phyloP scores from a whole-genome alignment of 2,113 vertebrate genomes.

The Microcebus tavaratra region DNA sequence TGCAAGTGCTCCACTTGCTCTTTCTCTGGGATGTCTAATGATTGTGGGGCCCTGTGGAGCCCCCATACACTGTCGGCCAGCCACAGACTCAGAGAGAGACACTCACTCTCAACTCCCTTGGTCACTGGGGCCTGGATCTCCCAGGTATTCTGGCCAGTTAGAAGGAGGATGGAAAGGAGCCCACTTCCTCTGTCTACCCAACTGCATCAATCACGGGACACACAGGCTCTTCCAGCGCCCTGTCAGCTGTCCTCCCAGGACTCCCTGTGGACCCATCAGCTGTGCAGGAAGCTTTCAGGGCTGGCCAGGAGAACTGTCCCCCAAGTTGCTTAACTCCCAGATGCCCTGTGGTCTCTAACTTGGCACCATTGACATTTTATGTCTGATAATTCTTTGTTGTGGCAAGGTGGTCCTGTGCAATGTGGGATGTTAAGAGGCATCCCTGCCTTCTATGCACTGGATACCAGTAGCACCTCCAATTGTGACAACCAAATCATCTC shows the following conservation, averaged over 20 bases:
- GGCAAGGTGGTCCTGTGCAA: neutral
- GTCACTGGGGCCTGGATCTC: neutral
- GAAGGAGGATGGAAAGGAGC: neutral
- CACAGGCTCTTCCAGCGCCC: neutral
- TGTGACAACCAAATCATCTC: neutral
- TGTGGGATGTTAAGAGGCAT: neutral
- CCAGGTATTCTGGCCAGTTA: neutral
- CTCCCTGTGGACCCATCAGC: neutral
- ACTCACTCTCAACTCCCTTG: neutral
- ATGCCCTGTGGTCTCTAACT: neutral
- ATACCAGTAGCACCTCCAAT: neutral
- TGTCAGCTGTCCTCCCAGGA: neutral
- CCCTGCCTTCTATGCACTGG: neutral
- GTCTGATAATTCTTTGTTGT: neutral
- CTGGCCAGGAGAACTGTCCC: neutral
- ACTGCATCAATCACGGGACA: neutral
- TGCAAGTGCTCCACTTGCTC: neutral
- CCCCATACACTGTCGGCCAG: neutral
- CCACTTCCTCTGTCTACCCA: neutral
- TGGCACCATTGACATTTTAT: neutral
- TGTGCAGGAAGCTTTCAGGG: neutral
- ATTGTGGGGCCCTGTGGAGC: neutral
- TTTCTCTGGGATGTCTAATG: slow-evolving; percentile 3
- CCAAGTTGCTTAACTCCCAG: neutral
- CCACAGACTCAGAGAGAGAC: neutral